Evolutionary conservation across 2,888 invertebrate genomes (phyloP), one percentile per base, ranked within the genome.

Genomic region (Patella ulyssiponensis): DNA sequence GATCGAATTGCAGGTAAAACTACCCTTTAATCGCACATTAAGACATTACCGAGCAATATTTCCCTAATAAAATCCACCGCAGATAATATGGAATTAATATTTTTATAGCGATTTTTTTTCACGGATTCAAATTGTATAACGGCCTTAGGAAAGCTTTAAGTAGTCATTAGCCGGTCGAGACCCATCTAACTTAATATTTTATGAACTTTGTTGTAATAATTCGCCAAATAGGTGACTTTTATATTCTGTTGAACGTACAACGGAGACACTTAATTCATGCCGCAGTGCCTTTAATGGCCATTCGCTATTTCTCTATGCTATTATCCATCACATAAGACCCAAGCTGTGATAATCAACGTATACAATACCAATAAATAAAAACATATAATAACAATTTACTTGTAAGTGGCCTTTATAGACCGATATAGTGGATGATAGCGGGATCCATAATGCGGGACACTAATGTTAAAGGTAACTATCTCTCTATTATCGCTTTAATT

Each of bases 311-410:
- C 23, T 23, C 20, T 23, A 23, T 64, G 23, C 23, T 23, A 64
- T 64, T 64, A 64, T 64, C 20, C 23, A 64, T 64, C 64, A 64
- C 23, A 64, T 64, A 64, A 64, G 64, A 23, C 64, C 23, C 64
- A 64, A 23, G 23, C 64, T 23, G 64, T 20, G 64, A 64, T 64
- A 64, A 64, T 64, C 20, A 64, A 20, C 20, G 23, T 64, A 64
- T 64, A 64, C 23, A 64, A 64, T 64, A 64, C 64, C 64, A 64
- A 64, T 64, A 64, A 64, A 64, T 64, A 64, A 64, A 64, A 64
- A 20, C 20, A 20, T 64, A 64, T 64, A 64, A 64, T 64, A 64
- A 64, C 64, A 64, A 64, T 64, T 64, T 23, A 20, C 64, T 64
- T 64, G 64, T 64, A 64, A 64, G 64, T 64, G 64, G 20, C 23